These are phyloP conservation scores for Notolepis coatsorum DNA, from an alignment of 2,797 vertebrate genomes.

Conservation along the genomic window DNA sequence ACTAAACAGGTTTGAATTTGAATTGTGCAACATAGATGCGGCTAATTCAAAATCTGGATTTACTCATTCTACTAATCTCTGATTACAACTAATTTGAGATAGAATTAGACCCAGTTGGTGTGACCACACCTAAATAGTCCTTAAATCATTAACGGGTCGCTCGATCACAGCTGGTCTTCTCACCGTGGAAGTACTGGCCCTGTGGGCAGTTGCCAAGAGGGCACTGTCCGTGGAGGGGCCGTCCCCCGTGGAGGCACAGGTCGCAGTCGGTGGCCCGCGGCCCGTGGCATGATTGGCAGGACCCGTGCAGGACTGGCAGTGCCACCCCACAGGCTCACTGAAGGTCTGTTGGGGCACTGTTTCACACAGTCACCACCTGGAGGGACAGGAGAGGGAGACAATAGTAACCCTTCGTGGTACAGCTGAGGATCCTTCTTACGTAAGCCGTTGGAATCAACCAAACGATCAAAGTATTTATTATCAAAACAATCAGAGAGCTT, in stretches of 20 bases:
- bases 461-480: no score
- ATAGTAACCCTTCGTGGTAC: not conserved
- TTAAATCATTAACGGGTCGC: not conserved
- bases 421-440: conserved; percentile 5
- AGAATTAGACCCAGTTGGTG: no score
- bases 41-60: no score
- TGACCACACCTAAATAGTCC: no score
- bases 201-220: conserved; percentile 74
- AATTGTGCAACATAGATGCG: no score
- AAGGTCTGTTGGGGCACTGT: conserved; percentile 79
- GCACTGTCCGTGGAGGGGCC: conserved; percentile 79
- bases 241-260: conserved; percentile 71
- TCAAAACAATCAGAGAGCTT: no score
- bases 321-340: conserved; percentile 77
- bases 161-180: conserved; percentile 31
- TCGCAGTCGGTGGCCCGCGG: conserved; percentile 76
- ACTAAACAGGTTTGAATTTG: no score
- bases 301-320: conserved; percentile 81
- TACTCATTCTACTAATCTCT: no score
- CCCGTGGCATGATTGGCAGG: conserved; percentile 79
- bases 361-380: conserved; percentile 79
- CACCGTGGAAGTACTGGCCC: conserved; percentile 82
- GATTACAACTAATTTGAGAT: no score
- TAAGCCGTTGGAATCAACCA: no score
- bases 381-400: not conserved